Evolutionary conservation across 2,113 vertebrate species (phyloP).

Genomic region (Carassius gibelio): DNA sequence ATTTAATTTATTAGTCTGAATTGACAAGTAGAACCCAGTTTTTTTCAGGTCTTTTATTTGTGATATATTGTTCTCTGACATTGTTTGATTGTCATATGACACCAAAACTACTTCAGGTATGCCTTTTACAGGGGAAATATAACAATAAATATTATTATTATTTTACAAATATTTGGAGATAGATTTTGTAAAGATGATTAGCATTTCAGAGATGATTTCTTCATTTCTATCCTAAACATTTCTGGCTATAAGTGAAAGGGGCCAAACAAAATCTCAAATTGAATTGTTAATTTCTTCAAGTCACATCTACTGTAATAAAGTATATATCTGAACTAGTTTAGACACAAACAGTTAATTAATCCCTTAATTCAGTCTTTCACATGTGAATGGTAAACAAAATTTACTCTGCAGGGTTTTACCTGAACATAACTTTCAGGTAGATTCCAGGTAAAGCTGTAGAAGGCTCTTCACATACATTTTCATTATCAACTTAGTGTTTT

Average conservation of each 20-base stretch:
- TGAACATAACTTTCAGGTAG: not conserved
- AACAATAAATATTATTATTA: not conserved
- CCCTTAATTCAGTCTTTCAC: not conserved
- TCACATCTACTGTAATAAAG: slow-evolving; percentile 1
- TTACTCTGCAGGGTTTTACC: not conserved
- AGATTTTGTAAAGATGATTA: slow-evolving; percentile 2
- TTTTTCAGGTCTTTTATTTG: not conserved
- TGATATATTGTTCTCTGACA: slow-evolving; percentile 3
- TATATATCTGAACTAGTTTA: slow-evolving; percentile 6
- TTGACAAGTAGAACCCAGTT: not conserved
- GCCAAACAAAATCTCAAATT: not conserved
- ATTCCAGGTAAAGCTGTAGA: slow-evolving; percentile 1
- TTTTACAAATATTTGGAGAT: slow-evolving; percentile 2
- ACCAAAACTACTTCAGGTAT: not conserved
- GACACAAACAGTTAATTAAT: not conserved
- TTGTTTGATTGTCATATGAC: slow-evolving; percentile 2
- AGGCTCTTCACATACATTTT: slow-evolving; percentile 5
- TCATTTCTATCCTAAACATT: slow-evolving; percentile 5
- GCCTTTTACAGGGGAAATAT: not conserved
- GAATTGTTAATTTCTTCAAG: slow-evolving; percentile 2
- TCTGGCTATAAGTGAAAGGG: slow-evolving; percentile 1
- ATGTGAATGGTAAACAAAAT: slow-evolving; percentile 5
- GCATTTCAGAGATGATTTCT: not conserved
- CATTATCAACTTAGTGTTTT: not conserved
- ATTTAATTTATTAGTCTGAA: too few species aligned